Evolutionary conservation across 2,888 invertebrate species (phyloP).

Genomic region (Criorhina ranunculi): DNA sequence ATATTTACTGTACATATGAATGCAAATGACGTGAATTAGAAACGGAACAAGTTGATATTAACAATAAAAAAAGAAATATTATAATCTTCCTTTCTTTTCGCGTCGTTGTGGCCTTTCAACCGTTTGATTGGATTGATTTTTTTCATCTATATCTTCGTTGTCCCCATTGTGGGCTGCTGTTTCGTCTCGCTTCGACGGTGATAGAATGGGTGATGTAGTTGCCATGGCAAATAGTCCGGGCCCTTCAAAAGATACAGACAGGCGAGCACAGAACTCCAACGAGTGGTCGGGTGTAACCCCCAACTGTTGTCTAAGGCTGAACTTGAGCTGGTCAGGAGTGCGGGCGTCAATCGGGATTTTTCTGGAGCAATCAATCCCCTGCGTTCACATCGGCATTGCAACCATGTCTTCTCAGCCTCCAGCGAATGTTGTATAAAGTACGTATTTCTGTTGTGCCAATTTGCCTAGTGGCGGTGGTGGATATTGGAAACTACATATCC

Average conservation of each 20-base stretch:
- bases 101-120: slow-evolving; percentile 76
- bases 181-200: slow-evolving; percentile 86
- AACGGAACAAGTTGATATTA: background rate
- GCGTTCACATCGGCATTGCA: slow-evolving; percentile 94
- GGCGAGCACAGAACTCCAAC: slow-evolving; percentile 93
- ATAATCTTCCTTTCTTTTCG: slow-evolving; percentile 86
- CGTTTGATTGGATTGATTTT: slow-evolving; percentile 67
- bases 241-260: slow-evolving; percentile 94
- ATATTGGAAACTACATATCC: slow-evolving; percentile 97
- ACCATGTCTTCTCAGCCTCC: slow-evolving; percentile 95
- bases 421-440: slow-evolving; percentile 92
- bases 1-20: no score
- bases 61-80: slow-evolving; percentile 72
- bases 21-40: no score
- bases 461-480: slow-evolving; percentile 90
- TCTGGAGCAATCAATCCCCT: slow-evolving; percentile 93
- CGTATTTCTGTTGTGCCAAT: slow-evolving; percentile 88
- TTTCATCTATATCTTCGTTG: slow-evolving; percentile 81
- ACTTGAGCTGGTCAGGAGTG: slow-evolving; percentile 90
- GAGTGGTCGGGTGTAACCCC: slow-evolving; percentile 95
- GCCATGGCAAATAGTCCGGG: slow-evolving; percentile 89
- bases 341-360: slow-evolving; percentile 95
- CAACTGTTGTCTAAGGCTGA: slow-evolving; percentile 86
- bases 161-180: slow-evolving; percentile 80
- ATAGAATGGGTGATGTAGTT: slow-evolving; percentile 88